These are phyloP conservation scores for Hippocampus guttulatus DNA, from an alignment of 2,113 vertebrate species.

Conservation along the genomic window DNA sequence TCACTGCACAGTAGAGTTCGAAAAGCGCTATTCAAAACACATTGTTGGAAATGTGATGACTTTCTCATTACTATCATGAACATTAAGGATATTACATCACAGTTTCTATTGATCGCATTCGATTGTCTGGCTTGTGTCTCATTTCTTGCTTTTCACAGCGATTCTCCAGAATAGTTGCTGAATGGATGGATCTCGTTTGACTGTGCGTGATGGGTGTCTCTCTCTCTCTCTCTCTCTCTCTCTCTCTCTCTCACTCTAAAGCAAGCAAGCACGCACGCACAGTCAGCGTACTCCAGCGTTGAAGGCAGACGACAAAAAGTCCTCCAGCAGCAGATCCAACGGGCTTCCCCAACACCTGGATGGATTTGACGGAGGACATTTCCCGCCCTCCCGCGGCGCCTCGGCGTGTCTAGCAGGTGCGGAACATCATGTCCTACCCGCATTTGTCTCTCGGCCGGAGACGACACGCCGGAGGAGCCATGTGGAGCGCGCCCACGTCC, in stretches of 20 bases:
- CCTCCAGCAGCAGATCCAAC: not conserved
- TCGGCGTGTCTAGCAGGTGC: not conserved
- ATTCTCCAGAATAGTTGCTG: no score
- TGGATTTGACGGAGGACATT: constrained; percentile 13
- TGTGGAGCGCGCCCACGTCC: constrained; percentile 44
- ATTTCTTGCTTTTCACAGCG: no score
- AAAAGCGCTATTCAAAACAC: no score
- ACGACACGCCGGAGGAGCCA: constrained; percentile 31
- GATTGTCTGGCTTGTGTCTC: no score
- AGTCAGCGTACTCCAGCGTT: not conserved
- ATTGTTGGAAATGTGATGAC: no score
- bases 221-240: not conserved
- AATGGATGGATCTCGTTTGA: no score
- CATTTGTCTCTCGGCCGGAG: constrained; percentile 27
- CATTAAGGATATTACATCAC: no score
- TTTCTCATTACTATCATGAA: no score
- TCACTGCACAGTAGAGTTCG: no score
- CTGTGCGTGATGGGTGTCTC: not conserved
- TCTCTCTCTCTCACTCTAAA: not conserved
- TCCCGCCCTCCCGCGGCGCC: not conserved
- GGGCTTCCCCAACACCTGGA: constrained; percentile 31
- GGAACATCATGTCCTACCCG: constrained; percentile 54
- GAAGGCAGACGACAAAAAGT: not conserved
- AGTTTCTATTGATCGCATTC: no score
- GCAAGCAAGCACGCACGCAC: not conserved